Evolutionary conservation across 2,113 vertebrate species (phyloP).

Genomic region (Scortum barcoo): DNA sequence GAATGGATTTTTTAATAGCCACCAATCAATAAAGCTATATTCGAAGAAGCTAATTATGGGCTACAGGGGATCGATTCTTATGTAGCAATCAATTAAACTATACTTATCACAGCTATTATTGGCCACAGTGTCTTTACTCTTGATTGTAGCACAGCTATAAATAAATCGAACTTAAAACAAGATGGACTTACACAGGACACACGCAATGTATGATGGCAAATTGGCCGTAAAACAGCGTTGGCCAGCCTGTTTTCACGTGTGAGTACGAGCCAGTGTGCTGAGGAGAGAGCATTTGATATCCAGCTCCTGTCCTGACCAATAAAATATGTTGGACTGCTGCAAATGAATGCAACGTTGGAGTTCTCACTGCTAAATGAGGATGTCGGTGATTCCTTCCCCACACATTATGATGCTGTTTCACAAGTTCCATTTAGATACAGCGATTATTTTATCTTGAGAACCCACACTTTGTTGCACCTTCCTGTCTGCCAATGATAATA

Average conservation of each 20-base stretch:
- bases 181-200: too few species aligned
- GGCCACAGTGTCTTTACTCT: neutral
- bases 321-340: conserved; percentile 39
- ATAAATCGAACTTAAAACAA: neutral
- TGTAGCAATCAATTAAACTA: conserved; percentile 5
- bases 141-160: neutral
- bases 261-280: conserved; percentile 22
- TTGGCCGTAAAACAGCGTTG: conserved; percentile 36
- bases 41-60: neutral
- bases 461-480: neutral
- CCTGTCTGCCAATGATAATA: conserved; percentile 4
- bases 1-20: conserved; percentile 31
- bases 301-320: conserved; percentile 50
- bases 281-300: neutral
- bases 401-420: conserved; percentile 9
- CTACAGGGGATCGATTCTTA: neutral
- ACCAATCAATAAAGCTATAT: conserved; percentile 2
- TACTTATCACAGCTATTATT: conserved; percentile 11
- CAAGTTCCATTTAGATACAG: neutral
- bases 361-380: conserved; percentile 38
- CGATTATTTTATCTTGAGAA: neutral
- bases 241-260: conserved; percentile 3
- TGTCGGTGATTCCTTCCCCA: conserved; percentile 10
- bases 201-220: too few species aligned
- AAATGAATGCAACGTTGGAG: conserved; percentile 32